Percentiles rank a stretch among this genome's conserved stretches.
Conservation (phyloP, 2,888 invertebrate species). For the Eilema depressum region DNA sequence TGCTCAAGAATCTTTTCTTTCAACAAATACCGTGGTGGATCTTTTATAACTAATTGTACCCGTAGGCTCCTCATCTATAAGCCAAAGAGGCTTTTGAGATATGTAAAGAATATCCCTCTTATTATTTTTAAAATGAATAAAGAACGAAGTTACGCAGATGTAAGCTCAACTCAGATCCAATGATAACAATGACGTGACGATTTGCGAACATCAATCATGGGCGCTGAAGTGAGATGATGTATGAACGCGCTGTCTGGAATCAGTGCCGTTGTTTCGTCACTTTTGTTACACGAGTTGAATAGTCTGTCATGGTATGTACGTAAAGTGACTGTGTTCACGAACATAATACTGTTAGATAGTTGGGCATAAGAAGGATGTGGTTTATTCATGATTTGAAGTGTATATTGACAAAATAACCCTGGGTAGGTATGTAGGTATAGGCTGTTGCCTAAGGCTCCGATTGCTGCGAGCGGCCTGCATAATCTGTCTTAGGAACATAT, state of each 20-base stretch:
- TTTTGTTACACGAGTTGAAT: slow-evolving; percentile 21
- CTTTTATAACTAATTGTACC: too few species aligned
- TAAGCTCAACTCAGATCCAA: slow-evolving; percentile 24
- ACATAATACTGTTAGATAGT: background rate
- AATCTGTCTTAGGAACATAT: too few species aligned
- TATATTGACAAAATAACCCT: background rate
- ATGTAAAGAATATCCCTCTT: background rate
- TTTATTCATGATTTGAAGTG: background rate
- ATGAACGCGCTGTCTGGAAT: slow-evolving; percentile 56
- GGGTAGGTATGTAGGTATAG: background rate
- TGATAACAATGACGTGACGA: slow-evolving; percentile 63
- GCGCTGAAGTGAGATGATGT: slow-evolving; percentile 58
- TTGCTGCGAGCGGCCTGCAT: too few species aligned
- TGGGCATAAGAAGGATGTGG: background rate
- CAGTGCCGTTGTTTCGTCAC: slow-evolving; percentile 50
- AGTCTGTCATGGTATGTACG: slow-evolving; percentile 9
- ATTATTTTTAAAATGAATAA: slow-evolving; percentile 2
- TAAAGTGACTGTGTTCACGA: slow-evolving; percentile 1
- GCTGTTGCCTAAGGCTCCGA: too few species aligned
- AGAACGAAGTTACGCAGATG: slow-evolving; percentile 8
- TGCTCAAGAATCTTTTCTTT: background rate
- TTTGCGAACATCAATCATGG: slow-evolving; percentile 61
- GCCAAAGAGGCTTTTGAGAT: background rate
- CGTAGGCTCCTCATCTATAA: background rate
- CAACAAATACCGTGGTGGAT: background rate